phyloP scores from a whole-genome alignment of 2,797 vertebrate species.

The Lithobates pipiens region DNA sequence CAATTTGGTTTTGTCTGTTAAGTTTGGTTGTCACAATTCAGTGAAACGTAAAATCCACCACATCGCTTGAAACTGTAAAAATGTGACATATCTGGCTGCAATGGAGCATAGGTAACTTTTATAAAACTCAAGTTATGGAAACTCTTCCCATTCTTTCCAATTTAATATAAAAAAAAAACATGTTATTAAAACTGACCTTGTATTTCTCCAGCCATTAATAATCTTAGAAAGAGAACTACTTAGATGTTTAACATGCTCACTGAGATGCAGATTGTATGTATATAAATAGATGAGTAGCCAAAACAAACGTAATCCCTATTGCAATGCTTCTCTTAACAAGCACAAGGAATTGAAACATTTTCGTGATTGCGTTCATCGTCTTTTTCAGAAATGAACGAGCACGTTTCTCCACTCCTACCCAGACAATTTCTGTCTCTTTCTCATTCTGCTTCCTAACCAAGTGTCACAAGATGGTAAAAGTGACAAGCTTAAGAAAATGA shows the following conservation, averaged over 20 bases:
- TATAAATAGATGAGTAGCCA: slow-evolving; percentile 42
- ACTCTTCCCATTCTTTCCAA: not conserved
- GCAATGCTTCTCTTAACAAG: slow-evolving; percentile 51
- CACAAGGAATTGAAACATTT: slow-evolving; percentile 49
- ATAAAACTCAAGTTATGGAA: not conserved
- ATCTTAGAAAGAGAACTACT: not conserved
- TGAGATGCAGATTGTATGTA: slow-evolving; percentile 38
- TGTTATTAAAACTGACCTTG: not conserved
- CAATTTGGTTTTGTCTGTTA: too few species aligned
- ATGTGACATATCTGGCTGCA: too few species aligned
- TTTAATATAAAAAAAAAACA: not conserved
- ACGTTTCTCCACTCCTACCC: slow-evolving; percentile 32
- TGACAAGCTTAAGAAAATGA: slow-evolving; percentile 69
- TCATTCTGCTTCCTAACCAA: slow-evolving; percentile 58
- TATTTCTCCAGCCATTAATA: not conserved
- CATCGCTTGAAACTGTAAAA: too few species aligned
- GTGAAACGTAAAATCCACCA: too few species aligned
- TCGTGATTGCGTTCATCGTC: slow-evolving; percentile 45
- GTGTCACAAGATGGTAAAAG: slow-evolving; percentile 64
- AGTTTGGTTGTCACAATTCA: too few species aligned
- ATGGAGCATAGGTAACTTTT: too few species aligned
- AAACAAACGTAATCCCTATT: slow-evolving; percentile 44
- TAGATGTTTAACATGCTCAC: slow-evolving; percentile 19
- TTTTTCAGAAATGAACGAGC: slow-evolving; percentile 38
- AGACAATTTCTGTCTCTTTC: slow-evolving; percentile 54